Conservation (phyloP, 2,113 vertebrate genomes). For the Ciconia maguari region DNA sequence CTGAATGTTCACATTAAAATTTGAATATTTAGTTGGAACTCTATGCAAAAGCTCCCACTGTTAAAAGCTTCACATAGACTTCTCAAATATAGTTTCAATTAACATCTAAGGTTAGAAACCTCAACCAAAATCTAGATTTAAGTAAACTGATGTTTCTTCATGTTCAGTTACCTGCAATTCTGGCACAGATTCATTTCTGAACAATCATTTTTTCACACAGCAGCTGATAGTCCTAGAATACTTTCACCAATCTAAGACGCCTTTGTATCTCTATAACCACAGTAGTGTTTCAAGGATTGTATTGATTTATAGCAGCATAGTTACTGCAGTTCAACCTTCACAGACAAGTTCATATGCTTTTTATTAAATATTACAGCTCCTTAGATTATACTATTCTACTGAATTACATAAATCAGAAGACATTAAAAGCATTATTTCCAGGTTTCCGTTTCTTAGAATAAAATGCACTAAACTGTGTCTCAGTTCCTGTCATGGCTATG, state of each 20-base stretch:
- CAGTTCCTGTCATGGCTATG: not conserved
- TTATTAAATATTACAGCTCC: not conserved
- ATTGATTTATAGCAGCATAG: accelerated
- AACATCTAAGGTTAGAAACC: not conserved
- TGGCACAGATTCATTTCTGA: not conserved
- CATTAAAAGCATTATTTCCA: not conserved
- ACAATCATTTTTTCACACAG: not conserved
- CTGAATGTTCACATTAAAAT: not conserved
- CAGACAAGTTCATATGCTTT: not conserved
- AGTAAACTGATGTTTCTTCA: not conserved
- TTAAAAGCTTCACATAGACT: not conserved
- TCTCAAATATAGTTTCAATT: not conserved
- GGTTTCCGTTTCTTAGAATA: not conserved
- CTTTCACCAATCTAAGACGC: not conserved
- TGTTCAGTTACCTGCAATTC: not conserved
- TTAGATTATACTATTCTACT: not conserved
- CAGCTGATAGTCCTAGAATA: not conserved
- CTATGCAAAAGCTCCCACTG: not conserved
- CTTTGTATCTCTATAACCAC: not conserved
- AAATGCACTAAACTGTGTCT: not conserved
- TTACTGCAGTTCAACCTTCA: not conserved
- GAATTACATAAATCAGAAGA: not conserved
- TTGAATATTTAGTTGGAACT: not conserved
- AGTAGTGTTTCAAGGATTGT: not conserved
- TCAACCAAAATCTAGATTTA: not conserved